Conservation (phyloP, 2,888 invertebrate species). For the Xestia xanthographa region DNA sequence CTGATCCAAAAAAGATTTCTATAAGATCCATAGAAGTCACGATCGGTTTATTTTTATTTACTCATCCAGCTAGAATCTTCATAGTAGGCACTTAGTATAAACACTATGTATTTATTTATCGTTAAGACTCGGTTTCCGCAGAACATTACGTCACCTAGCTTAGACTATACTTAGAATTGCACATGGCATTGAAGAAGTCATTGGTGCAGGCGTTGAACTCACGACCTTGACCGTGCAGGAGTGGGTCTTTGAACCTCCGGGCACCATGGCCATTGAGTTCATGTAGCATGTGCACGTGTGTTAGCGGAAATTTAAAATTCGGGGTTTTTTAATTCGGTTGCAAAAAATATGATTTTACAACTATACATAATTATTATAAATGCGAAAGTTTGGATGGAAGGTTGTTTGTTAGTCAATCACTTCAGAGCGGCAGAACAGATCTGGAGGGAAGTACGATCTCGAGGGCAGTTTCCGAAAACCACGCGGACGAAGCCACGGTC, state of each 20-base stretch:
- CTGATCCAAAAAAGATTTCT: not conserved
- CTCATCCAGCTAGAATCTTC: not conserved
- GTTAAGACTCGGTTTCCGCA: slow-evolving; percentile 17
- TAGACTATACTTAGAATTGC: slow-evolving; percentile 23
- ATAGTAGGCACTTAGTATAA: not conserved
- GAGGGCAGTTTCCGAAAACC: not conserved
- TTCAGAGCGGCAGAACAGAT: not conserved
- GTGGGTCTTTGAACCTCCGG: slow-evolving; percentile 28
- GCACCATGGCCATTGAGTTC: slow-evolving; percentile 9
- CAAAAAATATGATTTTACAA: not conserved
- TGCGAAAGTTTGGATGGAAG: not conserved
- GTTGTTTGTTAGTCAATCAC: not conserved
- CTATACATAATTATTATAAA: not conserved
- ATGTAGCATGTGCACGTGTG: slow-evolving; percentile 8
- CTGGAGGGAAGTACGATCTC: not conserved
- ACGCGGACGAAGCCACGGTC: not conserved
- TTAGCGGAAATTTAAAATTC: not conserved
- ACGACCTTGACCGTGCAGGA: slow-evolving; percentile 43
- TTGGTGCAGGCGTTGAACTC: slow-evolving; percentile 46
- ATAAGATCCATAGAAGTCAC: not conserved
- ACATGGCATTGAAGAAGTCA: slow-evolving; percentile 43
- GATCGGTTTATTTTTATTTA: not conserved
- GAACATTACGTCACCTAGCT: slow-evolving; percentile 36
- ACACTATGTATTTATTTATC: not conserved
- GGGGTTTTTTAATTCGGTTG: not conserved